These are phyloP conservation scores for Grammomys dolichurus DNA, from an alignment of 2,113 vertebrate species.

Conservation along the genomic window DNA sequence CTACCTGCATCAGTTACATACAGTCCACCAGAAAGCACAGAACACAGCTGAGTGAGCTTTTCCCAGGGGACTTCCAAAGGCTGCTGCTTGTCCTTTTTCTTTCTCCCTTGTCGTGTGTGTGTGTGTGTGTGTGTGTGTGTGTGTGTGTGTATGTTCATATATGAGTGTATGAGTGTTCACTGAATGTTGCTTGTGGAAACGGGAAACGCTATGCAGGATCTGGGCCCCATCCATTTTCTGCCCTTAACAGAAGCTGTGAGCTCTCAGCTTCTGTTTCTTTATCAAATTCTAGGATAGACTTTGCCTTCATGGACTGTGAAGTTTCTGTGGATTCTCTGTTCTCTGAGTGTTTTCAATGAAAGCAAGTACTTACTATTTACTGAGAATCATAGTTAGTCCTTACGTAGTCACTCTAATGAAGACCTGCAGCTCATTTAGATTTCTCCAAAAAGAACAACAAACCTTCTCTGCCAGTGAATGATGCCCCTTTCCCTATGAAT, in stretches of 20 bases:
- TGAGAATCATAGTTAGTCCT: background rate
- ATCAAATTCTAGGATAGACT: background rate
- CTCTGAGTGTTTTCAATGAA: background rate
- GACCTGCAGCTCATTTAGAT: background rate
- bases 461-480: background rate
- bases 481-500: background rate
- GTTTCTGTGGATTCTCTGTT: background rate
- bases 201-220: background rate
- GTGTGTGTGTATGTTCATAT: background rate
- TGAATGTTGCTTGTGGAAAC: background rate
- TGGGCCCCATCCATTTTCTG: background rate
- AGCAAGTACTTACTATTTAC: background rate
- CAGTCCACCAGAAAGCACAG: background rate
- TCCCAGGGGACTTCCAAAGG: background rate
- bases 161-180: no score
- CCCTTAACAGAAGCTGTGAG: background rate
- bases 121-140: background rate
- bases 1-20: background rate
- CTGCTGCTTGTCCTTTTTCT: background rate
- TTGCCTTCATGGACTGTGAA: background rate
- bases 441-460: background rate
- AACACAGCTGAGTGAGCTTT: no score
- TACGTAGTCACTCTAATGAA: conserved; percentile 10
- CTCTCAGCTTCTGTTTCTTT: background rate
- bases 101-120: background rate